Evolutionary conservation across 2,113 vertebrate genomes (phyloP), one percentile per base, ranked within the genome.

Genomic region (Passer montanus): DNA sequence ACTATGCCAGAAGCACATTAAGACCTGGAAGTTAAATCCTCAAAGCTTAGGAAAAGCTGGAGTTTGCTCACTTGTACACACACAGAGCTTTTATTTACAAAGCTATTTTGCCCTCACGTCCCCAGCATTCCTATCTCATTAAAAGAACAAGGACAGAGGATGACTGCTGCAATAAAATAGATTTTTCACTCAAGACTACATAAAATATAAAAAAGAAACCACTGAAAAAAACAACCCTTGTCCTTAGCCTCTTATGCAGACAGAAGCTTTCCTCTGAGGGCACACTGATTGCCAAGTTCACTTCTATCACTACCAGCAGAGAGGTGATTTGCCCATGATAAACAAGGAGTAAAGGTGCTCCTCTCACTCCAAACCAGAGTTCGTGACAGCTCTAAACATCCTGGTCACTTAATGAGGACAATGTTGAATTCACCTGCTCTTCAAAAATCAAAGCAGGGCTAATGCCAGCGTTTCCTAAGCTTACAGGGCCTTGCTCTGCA

Each of bases 21-120:
- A 94, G 83, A 95, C 39, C 75, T 90, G 68, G 72, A 94, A 96
- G 89, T 90, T 89, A 95, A 81, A 96, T 84, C 89, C 93, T 96
- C 86, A 90, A 92, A 89, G 83, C 72, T 95, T 92, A 94, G 68
- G 86, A 96, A 94, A 90, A 92, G 80, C 33, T 12, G 1, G 27
- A 93, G 55, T 81, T 89, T 70, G 67, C 33, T 96, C 80, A 90
- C 75, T 66, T 55, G 52, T 90, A 86, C 68, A 87, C 35, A 88
- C 47, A 75, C 13, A 67, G 46, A 77, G 76, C 73, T 92, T 93
- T 67, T 63, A 92, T 93, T 95, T 93, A 94, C 91, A 87, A 83
- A 94, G 60, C 33, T 70, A 9, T 84, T 93, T 81, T 87, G 52
- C 76, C 27, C 73, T 89, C 80, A 28, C 11, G 33, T 87, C 80